Percentiles rank a stretch among this genome's conserved stretches.
phyloP scores from a whole-genome alignment of 2,113 vertebrate genomes.

The Symphodus melops region DNA sequence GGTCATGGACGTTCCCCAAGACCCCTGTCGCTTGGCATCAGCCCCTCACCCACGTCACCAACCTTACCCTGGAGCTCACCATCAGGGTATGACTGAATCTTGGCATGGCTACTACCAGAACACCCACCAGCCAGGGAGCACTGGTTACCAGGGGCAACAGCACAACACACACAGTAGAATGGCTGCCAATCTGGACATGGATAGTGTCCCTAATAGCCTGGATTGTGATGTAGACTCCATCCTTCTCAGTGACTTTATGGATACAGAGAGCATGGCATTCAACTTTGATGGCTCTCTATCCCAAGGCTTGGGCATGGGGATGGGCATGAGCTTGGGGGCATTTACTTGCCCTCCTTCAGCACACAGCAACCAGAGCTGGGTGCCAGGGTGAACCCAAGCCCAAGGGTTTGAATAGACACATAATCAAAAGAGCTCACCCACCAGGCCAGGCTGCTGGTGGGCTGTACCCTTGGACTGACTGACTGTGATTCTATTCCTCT shows the following conservation, averaged over 20 bases:
- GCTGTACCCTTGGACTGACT: constrained; percentile 68
- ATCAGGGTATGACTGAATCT: constrained; percentile 87
- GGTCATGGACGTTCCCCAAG: constrained; percentile 80
- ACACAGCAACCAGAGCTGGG: constrained; percentile 95
- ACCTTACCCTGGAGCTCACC: constrained; percentile 77
- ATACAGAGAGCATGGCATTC: constrained; percentile 94
- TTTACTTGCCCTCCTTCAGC: constrained; percentile 86
- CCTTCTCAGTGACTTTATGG: constrained; percentile 97
- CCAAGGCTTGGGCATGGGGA: constrained; percentile 89
- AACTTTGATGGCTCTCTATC: constrained; percentile 95
- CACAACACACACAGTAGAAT: constrained; percentile 87
- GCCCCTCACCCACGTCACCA: constrained; percentile 81
- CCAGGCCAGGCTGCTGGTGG: constrained; percentile 60
- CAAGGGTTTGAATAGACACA: constrained; percentile 46
- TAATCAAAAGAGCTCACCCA: constrained; percentile 55
- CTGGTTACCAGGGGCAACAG: constrained; percentile 77
- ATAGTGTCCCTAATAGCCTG: constrained; percentile 89
- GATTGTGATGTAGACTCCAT: constrained; percentile 97
- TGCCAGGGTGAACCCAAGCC: constrained; percentile 84
- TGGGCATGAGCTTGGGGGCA: constrained; percentile 88
- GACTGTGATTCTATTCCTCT: constrained; percentile 74
- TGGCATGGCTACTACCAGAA: constrained; percentile 89
- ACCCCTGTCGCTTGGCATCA: constrained; percentile 80
- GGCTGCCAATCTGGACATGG: constrained; percentile 90
- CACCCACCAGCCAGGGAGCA: constrained; percentile 66